Percentiles rank a stretch among this genome's conserved stretches.
Conservation (phyloP, 1,140 invertebrate genomes). For the Olivierus martensii region DNA sequence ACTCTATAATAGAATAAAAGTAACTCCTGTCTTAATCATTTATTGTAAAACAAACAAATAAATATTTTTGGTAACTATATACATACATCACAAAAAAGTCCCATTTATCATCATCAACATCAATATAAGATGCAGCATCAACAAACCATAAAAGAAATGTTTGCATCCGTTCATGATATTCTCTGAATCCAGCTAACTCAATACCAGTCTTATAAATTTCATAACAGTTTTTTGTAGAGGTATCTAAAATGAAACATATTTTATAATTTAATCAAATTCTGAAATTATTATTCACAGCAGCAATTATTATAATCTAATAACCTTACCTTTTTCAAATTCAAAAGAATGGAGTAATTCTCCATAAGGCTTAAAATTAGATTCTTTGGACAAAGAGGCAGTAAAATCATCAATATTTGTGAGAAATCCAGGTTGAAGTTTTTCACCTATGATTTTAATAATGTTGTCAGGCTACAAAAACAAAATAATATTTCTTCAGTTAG, state of each 20-base stretch:
- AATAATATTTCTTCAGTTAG: too few species aligned
- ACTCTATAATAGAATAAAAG: background rate
- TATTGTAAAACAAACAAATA: background rate
- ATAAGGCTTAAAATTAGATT: conserved; percentile 52
- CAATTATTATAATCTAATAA: background rate
- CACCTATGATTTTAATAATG: conserved; percentile 49
- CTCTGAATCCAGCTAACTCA: conserved; percentile 50
- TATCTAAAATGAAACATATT: too few species aligned
- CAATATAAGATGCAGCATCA: conserved; percentile 77
- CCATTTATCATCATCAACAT: conserved; percentile 85
- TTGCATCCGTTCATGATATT: conserved; percentile 71
- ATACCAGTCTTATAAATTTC: conserved; percentile 66
- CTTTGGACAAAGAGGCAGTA: conserved; percentile 44
- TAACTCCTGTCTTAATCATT: background rate
- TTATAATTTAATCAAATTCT: too few species aligned
- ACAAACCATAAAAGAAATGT: conserved; percentile 91
- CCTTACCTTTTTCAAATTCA: conserved; percentile 25
- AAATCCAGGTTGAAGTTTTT: conserved; percentile 41
- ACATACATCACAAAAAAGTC: conserved; percentile 23
- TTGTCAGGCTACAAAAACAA: conserved; percentile 53
- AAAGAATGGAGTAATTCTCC: conserved; percentile 51
- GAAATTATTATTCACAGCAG: too few species aligned
- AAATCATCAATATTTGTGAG: conserved; percentile 54
- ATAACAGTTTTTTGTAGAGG: conserved; percentile 13
- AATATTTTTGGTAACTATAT: too few species aligned